phyloP scores from a whole-genome alignment of 2,888 invertebrate species.

The Rhaphigaster nebulosa region DNA sequence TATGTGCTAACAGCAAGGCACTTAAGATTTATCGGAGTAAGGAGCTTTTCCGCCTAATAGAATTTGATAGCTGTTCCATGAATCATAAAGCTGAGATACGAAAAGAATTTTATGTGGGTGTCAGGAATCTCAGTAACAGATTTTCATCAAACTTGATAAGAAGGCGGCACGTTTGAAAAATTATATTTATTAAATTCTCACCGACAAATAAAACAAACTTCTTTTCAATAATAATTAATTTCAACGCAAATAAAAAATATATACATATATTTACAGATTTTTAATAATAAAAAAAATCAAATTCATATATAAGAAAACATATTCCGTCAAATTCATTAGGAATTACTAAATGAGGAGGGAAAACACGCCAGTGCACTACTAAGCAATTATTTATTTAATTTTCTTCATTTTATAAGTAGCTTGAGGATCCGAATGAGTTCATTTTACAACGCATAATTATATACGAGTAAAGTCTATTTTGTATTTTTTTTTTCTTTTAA shows the following conservation, averaged over 20 bases:
- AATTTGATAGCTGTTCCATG: not conserved
- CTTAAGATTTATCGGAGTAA: not conserved
- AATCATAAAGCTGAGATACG: not conserved
- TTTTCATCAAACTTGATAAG: not conserved
- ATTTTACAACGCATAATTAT: no score
- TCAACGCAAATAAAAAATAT: not conserved
- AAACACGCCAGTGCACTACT: no score
- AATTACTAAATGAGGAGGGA: no score
- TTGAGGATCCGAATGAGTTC: no score
- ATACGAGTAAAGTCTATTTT: no score
- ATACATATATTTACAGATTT: not conserved
- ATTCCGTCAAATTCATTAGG: no score
- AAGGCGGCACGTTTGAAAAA: not conserved
- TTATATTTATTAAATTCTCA: not conserved
- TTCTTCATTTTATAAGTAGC: no score
- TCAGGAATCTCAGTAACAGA: not conserved
- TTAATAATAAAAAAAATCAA: not conserved
- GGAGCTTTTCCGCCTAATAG: not conserved
- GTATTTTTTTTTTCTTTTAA: no score
- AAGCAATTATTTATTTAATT: no score
- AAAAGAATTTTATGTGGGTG: not conserved
- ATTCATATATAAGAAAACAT: not conserved
- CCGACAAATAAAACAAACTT: not conserved
- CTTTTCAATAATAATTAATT: not conserved
- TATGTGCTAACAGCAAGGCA: not conserved